Conservation (phyloP, 2,113 vertebrate species). For the Podarcis cretensis region DNA sequence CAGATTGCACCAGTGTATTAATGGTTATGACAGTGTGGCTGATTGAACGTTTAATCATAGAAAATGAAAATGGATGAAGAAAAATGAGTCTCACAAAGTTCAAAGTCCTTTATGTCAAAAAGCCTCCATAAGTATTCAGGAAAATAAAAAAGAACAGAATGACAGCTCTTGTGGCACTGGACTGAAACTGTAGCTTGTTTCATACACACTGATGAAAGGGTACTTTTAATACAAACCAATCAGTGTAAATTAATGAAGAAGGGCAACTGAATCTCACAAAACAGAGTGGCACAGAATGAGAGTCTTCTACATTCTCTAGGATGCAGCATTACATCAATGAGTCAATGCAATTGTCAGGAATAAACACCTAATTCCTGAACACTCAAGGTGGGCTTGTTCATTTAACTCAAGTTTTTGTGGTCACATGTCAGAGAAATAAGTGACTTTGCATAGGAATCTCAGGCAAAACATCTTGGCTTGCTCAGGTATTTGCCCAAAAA, state of each 20-base stretch:
- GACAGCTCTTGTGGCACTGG: not conserved
- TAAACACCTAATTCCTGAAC: not conserved
- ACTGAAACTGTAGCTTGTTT: not conserved
- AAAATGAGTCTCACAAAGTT: constrained; percentile 29
- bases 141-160: constrained; percentile 14
- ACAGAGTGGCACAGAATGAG: not conserved
- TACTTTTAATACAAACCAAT: fast-evolving
- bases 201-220: not conserved
- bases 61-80: constrained; percentile 29
- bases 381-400: not conserved
- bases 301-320: not conserved
- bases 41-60: constrained; percentile 49
- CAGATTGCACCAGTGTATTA: constrained; percentile 44
- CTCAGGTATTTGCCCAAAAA: not conserved
- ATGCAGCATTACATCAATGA: not conserved
- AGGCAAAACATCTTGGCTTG: not conserved
- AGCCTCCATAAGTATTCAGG: not conserved
- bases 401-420: not conserved
- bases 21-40: constrained; percentile 44
- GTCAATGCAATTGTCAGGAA: not conserved
- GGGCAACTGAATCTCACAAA: constrained; percentile 1
- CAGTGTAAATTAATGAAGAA: constrained; percentile 4
- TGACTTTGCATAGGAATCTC: not conserved
- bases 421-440: not conserved
- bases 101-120: constrained; percentile 38